Percentiles rank a stretch among this genome's conserved stretches.
phyloP scores from a whole-genome alignment of 2,113 vertebrate species.

The Nannospalax galili region DNA sequence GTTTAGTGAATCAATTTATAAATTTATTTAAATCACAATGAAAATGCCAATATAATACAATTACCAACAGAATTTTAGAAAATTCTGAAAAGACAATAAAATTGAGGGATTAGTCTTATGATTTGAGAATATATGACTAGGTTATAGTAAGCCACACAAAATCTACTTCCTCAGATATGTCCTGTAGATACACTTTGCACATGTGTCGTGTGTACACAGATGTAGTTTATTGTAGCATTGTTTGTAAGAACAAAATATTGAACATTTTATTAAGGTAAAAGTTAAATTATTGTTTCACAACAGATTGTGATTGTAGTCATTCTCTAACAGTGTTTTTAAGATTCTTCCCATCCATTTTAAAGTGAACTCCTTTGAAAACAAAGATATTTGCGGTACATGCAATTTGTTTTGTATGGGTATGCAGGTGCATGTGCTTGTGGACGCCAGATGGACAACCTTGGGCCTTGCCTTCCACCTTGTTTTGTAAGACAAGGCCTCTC shows the following conservation, averaged over 20 bases:
- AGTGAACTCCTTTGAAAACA: background rate
- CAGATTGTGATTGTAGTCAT: background rate
- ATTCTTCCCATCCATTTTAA: background rate
- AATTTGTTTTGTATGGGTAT: background rate
- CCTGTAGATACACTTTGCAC: background rate
- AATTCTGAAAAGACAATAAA: conserved; percentile 1
- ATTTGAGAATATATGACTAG: conserved; percentile 6
- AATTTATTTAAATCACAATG: conserved; percentile 22
- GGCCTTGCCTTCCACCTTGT: too few relatives aligned
- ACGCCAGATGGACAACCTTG: background rate
- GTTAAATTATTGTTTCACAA: background rate
- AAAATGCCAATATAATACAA: background rate
- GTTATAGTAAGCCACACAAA: background rate
- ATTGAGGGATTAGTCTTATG: background rate
- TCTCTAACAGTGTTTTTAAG: background rate
- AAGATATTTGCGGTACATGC: background rate
- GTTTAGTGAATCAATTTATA: background rate
- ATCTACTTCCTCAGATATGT: background rate
- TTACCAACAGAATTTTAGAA: conserved; percentile 1
- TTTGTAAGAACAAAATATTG: background rate
- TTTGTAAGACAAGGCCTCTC: background rate
- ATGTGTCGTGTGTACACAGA: background rate
- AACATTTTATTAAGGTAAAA: conserved; percentile 25
- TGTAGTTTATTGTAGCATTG: background rate
- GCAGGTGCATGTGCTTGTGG: background rate